Evolutionary conservation across 2,888 invertebrate species (phyloP), one percentile per base, ranked within the genome.

Genomic region (Campoletis raptor): DNA sequence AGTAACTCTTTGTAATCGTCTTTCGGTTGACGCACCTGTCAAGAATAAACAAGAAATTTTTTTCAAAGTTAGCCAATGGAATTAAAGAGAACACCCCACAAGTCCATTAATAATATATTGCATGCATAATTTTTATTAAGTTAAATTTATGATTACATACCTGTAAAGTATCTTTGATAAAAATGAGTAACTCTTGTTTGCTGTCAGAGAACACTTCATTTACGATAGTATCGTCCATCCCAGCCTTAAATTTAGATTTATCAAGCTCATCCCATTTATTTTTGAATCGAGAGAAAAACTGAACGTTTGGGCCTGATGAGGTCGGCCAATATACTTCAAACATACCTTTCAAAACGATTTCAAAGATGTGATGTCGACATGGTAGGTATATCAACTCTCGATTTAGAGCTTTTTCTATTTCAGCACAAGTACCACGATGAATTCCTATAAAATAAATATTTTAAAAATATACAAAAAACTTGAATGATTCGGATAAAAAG

Each of bases 361-460:
- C 70, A 15, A 70, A 30, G 8, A 70, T 48, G 18, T 70, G 70
- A 30, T 70, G 70, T 0, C 70, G 70, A 18, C 48, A 70, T 30
- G 70, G 45, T 15, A 70, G 30, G 3, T 15, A 48, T 0, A 70
- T 21, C 5, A 70, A 10, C 21, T 70, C 48, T 30, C 30, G 42
- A 2, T 24, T 42, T 6, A 70, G 8, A 21, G 18, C 9, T 21
- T 15, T 48, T 24, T 24, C 30, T 48, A 24, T 15, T 70, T 8
- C 15, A 30, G 18, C 18, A 18, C 70, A 48, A n/a, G 70, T 30
- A 0, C 48, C 70, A 48, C 40, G n/a, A 21, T 54, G 54, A 54
- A 54, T 54, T 54, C 54, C 54, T 54, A 21, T 15, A 54, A 21
- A n/a, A 21, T 18, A 18, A 54, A 54, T 45, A 15, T n/a, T n/a